A percentile compares a stretch with the other conserved stretches of the same genome.
phyloP scores from a whole-genome alignment of 2,113 vertebrate genomes.

The Syngnathoides biaculeatus region DNA sequence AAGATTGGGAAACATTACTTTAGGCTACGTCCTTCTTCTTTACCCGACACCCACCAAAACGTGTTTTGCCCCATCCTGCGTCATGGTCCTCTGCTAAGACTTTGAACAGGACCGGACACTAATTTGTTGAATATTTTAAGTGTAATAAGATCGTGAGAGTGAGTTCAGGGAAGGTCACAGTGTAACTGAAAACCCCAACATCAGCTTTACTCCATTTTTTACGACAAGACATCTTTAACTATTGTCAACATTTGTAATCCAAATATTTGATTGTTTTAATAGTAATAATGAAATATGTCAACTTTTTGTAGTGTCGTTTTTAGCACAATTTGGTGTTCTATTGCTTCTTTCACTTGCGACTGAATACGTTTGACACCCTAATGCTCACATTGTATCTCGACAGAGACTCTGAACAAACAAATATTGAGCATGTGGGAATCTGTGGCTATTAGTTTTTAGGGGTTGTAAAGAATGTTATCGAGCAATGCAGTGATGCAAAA shows the following conservation, averaged over 20 bases:
- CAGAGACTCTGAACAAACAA: not conserved
- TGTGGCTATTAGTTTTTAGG: not conserved
- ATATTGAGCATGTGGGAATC: not conserved
- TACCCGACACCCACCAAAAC: not conserved
- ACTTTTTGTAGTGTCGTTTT: too few species aligned
- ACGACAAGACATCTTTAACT: not conserved
- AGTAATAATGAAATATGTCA: not conserved
- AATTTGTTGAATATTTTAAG: slow-evolving; percentile 7
- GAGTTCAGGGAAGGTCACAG: not conserved
- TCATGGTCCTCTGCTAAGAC: slow-evolving; percentile 7
- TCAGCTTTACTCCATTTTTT: not conserved
- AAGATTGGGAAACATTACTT: not conserved
- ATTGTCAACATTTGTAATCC: not conserved
- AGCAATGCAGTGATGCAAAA: slow-evolving; percentile 46
- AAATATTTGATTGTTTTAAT: not conserved
- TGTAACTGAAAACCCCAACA: not conserved
- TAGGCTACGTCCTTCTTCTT: not conserved
- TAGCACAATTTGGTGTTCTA: not conserved
- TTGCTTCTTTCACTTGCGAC: not conserved
- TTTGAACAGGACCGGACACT: not conserved
- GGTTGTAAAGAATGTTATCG: not conserved
- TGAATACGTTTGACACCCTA: not conserved
- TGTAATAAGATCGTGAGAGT: slow-evolving; percentile 5
- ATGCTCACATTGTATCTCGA: not conserved
- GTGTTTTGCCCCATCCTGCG: not conserved